Percentiles rank a stretch among this genome's conserved stretches.
Conservation (phyloP, 2,113 vertebrate species). For the Rutilus rutilus region DNA sequence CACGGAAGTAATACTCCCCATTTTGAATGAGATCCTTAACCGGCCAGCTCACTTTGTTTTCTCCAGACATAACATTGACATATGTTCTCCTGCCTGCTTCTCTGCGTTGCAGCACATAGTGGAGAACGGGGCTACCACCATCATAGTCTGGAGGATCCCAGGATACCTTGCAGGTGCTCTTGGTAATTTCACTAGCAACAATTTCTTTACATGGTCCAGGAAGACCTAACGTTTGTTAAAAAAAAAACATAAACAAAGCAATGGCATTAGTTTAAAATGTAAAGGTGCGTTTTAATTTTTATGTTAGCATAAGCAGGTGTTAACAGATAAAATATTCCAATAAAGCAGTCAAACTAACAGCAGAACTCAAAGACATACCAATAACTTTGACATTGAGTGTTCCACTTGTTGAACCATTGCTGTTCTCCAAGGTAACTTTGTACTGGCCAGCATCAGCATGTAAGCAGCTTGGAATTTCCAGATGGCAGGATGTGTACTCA, state of each 20-base stretch:
- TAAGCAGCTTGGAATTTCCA: constrained; percentile 86
- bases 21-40: constrained; percentile 96
- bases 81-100: constrained; percentile 95
- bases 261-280: constrained; percentile 13
- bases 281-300: neutral
- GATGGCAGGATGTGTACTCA: constrained; percentile 85
- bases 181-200: constrained; percentile 91
- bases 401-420: constrained; percentile 87
- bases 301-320: neutral
- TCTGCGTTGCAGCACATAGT: constrained; percentile 96
- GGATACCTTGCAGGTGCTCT: constrained; percentile 91
- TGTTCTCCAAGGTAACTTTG: constrained; percentile 94
- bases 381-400: constrained; percentile 98
- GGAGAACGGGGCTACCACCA: constrained; percentile 90
- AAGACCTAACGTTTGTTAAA: constrained; percentile 76
- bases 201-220: constrained; percentile 96
- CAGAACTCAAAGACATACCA: constrained; percentile 76
- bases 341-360: neutral
- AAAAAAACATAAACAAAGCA: neutral
- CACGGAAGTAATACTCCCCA: constrained; percentile 96
- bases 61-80: constrained; percentile 96
- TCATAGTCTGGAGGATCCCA: constrained; percentile 97
- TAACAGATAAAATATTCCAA: neutral
- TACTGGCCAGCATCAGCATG: constrained; percentile 91
- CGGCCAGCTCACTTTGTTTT: constrained; percentile 92